phyloP scores from a whole-genome alignment of 2,113 vertebrate species.

The Mustelus asterias region DNA sequence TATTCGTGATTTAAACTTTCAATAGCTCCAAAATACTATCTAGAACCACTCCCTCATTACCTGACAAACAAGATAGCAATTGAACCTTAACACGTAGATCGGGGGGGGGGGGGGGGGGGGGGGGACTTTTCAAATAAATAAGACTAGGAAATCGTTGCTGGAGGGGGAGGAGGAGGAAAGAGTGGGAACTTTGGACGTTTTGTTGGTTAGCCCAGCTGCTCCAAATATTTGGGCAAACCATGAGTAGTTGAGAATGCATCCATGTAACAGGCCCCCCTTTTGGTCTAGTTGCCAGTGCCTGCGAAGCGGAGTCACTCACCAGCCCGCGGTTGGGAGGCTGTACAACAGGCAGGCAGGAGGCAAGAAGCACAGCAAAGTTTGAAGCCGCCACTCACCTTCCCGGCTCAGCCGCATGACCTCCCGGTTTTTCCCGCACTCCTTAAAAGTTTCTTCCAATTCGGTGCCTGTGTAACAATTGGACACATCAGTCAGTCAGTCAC shows the following conservation, averaged over 20 bases:
- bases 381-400: slow-evolving; percentile 80
- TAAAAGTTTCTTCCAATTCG: slow-evolving; percentile 93
- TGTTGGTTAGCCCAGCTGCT: not conserved
- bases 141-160: not conserved
- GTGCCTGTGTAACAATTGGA: slow-evolving; percentile 66
- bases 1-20: slow-evolving; percentile 1
- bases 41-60: slow-evolving; percentile 34
- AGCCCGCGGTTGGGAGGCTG: slow-evolving; percentile 1
- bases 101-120: not conserved
- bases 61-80: slow-evolving; percentile 30
- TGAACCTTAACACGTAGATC: slow-evolving; percentile 25
- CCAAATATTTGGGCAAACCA: not conserved
- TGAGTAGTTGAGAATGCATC: slow-evolving; percentile 31
- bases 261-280: slow-evolving; percentile 26
- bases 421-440: slow-evolving; percentile 90
- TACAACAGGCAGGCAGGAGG: slow-evolving; percentile 26
- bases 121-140: slow-evolving; percentile 12
- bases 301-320: slow-evolving; percentile 10
- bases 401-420: slow-evolving; percentile 97
- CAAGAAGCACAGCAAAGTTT: slow-evolving; percentile 29
- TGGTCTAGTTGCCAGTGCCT: slow-evolving; percentile 15
- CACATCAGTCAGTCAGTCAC: slow-evolving; percentile 46
- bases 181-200: not conserved
- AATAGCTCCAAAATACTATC: not conserved
- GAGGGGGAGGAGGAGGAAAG: not conserved